phyloP scores from a whole-genome alignment of 2,113 vertebrate genomes.

The Ameiurus melas region DNA sequence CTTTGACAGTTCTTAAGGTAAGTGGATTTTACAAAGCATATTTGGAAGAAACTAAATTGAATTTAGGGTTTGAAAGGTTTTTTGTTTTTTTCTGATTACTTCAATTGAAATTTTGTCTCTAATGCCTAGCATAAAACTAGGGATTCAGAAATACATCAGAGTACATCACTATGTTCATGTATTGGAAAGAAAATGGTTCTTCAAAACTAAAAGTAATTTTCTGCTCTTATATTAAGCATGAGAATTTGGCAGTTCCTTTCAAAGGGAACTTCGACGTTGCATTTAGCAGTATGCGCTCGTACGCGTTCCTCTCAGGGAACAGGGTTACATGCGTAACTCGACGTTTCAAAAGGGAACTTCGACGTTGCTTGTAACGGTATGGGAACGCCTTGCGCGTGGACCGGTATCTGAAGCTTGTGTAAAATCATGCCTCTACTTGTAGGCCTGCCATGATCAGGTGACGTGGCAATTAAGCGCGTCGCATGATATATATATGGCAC shows the following conservation, averaged over 20 bases:
- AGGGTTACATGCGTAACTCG: no score
- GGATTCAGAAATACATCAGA: conserved; percentile 7
- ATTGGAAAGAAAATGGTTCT: not conserved
- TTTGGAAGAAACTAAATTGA: conserved; percentile 35
- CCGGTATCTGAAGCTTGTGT: no score
- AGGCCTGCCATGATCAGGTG: no score
- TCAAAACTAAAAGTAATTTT: not conserved
- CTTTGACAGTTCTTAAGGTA: conserved; percentile 41
- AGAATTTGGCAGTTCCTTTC: conserved; percentile 15
- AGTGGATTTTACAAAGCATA: conserved; percentile 34
- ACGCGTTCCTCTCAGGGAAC: no score
- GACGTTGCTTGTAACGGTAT: no score
- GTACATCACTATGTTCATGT: not conserved
- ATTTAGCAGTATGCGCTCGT: no score
- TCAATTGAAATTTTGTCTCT: not conserved
- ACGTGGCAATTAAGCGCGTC: no score
- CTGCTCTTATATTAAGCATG: not conserved
- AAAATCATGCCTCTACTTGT: no score
- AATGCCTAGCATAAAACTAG: not conserved
- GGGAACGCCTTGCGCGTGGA: no score
- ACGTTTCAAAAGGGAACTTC: no score
- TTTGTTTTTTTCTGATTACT: not conserved
- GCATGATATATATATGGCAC: no score
- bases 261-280: no score
- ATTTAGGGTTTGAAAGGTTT: conserved; percentile 8